These are phyloP conservation scores for Aphaenogaster rudis DNA, from an alignment of 1,140 invertebrate genomes.

Conservation along the genomic window DNA sequence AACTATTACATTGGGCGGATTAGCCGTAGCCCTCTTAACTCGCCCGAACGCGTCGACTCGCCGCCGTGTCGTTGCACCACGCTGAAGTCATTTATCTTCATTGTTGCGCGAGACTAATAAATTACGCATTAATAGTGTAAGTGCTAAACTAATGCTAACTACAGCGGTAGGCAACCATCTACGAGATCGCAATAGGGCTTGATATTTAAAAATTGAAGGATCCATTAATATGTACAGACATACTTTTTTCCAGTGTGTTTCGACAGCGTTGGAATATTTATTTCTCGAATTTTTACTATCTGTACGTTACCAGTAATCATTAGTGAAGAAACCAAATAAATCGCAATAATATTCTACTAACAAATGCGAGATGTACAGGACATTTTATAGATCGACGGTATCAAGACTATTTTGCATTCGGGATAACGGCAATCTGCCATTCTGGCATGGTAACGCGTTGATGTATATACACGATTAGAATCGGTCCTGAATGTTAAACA, in stretches of 20 bases:
- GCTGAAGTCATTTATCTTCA: constrained; percentile 50
- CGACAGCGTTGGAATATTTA: not conserved
- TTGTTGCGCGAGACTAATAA: constrained; percentile 30
- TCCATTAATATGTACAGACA: not conserved
- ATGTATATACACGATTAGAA: constrained; percentile 37
- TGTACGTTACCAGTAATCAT: not conserved
- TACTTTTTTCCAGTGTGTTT: not conserved
- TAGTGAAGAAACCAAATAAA: not conserved
- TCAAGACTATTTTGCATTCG: constrained; percentile 16
- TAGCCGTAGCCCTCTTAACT: constrained; percentile 35
- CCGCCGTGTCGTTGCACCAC: constrained; percentile 36
- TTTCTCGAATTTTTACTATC: not conserved
- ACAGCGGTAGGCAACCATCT: not conserved
- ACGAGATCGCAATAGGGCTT: not conserved
- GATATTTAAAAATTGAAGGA: not conserved
- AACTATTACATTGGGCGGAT: constrained; percentile 63
- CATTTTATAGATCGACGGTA: not conserved
- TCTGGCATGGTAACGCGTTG: constrained; percentile 18
- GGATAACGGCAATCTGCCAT: not conserved
- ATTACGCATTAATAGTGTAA: constrained; percentile 36
- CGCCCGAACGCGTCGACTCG: not conserved
- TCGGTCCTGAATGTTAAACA: constrained; percentile 24
- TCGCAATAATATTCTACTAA: not conserved
- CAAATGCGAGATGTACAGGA: not conserved
- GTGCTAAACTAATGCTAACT: constrained; percentile 31